These are phyloP conservation scores for Microcebus tavaratra DNA, from an alignment of 2,113 vertebrate genomes.

Conservation along the genomic window DNA sequence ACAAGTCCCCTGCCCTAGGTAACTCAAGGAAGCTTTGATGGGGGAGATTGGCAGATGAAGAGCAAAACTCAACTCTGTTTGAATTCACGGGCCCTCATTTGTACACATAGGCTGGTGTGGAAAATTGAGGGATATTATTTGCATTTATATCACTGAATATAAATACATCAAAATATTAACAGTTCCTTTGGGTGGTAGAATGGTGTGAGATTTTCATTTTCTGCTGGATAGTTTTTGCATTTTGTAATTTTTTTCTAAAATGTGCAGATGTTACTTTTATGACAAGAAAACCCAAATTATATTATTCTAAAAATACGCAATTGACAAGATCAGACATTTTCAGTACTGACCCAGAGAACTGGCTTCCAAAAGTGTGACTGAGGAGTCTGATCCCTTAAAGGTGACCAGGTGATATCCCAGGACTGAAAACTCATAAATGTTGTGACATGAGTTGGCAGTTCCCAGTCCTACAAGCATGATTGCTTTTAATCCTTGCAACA, in stretches of 20 bases:
- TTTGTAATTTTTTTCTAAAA: background rate
- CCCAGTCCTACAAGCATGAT: accelerated
- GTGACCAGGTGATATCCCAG: background rate
- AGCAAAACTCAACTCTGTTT: background rate
- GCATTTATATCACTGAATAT: background rate
- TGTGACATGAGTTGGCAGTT: background rate
- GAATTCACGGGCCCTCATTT: background rate
- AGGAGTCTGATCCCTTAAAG: background rate
- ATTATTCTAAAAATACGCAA: background rate
- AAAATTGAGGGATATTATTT: background rate
- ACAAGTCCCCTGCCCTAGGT: background rate
- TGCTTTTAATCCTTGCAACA: background rate
- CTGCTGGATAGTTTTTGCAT: background rate
- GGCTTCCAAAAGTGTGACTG: background rate
- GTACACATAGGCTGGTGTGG: background rate
- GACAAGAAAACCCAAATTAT: background rate
- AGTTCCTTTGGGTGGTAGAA: background rate
- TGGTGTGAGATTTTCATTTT: background rate
- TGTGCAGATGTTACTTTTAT: background rate
- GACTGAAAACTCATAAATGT: background rate
- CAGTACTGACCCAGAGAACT: background rate
- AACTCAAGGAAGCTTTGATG: background rate
- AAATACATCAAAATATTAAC: background rate
- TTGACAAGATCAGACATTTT: background rate
- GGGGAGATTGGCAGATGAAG: background rate